Base-by-base conservation (phyloP, 2,888 invertebrate genomes). In the Rhimphoctona megacephalus region DNA sequence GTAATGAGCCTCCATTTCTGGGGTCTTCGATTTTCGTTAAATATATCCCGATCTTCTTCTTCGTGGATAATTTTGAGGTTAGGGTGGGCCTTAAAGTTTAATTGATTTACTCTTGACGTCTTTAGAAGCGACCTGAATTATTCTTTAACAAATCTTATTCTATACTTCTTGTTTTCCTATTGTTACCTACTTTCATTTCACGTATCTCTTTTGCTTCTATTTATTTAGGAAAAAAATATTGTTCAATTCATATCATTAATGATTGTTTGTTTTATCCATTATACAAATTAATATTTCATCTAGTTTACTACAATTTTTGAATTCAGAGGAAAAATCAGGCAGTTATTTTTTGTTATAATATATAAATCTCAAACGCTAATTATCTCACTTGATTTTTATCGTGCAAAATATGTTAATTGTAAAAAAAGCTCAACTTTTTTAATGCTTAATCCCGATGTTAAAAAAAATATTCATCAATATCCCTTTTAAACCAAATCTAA, bases 1-100 rank as follows among this genome's bases (percentile, higher is more conserved):
- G 80, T 80, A 77, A 81, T 76, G 80, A 85, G 81, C 70, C 49
- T 57, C 67, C 67, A 57, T 52, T 49, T 70, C 85, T 80, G 76
- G 64, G 25, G 19, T 67, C 52, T 70, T 81, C 76, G 76, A 85
- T 81, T 76, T 52, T 81, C 70, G 81, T 70, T 81, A 66, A 72
- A 78, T 74, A 69, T 61, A 17, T 61, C 61, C 46, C 73, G 17
- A 69, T 7, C 67, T 46, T 33, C 4, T 69, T 33, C 36, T 17
- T 70, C 49, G 14, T 33, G 33, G 43, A 81, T 81, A 14, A 81
- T 81, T 52, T 25, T 39, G 54, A 52, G 46, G 30, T 14, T 22
- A 19, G 36, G 36, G 49, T 64, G 61, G 22, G 73, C 43, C 49
- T n/a, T 61, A 9, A 36, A 80, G 64, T 76, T 70, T 69, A 76